These are phyloP conservation scores for Rafetus swinhoei DNA, from an alignment of 2,113 vertebrate species.

Conservation along the genomic window DNA sequence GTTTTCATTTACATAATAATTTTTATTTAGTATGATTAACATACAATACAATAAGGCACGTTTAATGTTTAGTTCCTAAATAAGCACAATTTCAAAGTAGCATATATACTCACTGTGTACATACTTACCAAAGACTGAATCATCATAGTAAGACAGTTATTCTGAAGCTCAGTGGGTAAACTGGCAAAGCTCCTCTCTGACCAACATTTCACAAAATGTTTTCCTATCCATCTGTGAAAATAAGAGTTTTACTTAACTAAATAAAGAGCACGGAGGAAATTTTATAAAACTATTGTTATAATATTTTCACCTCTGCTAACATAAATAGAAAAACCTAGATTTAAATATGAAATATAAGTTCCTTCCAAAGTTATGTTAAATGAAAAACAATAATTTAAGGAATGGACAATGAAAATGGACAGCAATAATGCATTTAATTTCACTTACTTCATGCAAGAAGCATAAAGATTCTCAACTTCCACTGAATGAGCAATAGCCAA, in stretches of 20 bases:
- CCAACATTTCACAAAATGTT: constrained; percentile 92
- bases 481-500: constrained; percentile 89
- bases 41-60: not conserved
- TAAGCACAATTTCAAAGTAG: not conserved
- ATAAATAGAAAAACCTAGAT: constrained; percentile 1
- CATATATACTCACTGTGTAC: not conserved
- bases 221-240: constrained; percentile 88
- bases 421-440: constrained; percentile 15
- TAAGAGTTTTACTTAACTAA: constrained; percentile 35
- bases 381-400: constrained; percentile 31
- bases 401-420: constrained; percentile 28
- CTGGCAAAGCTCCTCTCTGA: constrained; percentile 92
- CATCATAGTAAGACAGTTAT: constrained; percentile 84
- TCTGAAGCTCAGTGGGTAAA: constrained; percentile 89
- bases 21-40: constrained; percentile 6
- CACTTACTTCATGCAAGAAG: constrained; percentile 90
- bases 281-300: constrained; percentile 1
- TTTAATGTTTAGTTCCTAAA: not conserved
- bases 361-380: not conserved
- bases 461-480: constrained; percentile 86
- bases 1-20: constrained; percentile 22
- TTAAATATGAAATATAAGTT: constrained; percentile 7
- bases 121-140: constrained; percentile 89
- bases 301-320: constrained; percentile 11
- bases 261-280: constrained; percentile 31